Percentiles rank a stretch among this genome's conserved stretches.
Conservation (phyloP, 2,888 invertebrate genomes). For the Cantharis lateralis region DNA sequence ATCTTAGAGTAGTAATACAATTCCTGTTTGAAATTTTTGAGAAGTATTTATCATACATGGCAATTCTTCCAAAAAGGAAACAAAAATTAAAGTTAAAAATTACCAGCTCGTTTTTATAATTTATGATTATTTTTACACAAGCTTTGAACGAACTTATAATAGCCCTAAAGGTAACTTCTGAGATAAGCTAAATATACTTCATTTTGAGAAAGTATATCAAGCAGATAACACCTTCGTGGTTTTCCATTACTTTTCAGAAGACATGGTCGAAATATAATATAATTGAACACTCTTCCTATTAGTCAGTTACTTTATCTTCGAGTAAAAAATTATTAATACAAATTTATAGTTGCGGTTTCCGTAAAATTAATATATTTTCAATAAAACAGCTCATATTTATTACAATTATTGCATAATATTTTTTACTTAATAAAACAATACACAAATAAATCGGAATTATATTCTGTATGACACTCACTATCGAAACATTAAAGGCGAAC, state of each 20-base stretch:
- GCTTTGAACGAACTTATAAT: too few species aligned
- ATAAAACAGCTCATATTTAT: neutral
- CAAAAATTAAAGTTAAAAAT: neutral
- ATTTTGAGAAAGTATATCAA: too few species aligned
- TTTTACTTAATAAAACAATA: neutral
- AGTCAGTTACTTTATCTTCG: too few species aligned
- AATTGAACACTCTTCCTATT: too few species aligned
- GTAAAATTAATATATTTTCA: neutral
- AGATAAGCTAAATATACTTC: too few species aligned
- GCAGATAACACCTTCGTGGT: too few species aligned
- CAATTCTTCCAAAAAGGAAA: neutral
- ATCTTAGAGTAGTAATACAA: neutral
- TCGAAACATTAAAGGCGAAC: neutral
- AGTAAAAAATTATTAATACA: too few species aligned
- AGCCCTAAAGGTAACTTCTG: too few species aligned
- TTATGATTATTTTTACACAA: neutral
- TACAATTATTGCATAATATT: neutral
- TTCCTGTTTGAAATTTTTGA: neutral
- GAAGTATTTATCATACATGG: neutral
- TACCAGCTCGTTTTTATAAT: neutral
- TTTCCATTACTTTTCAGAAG: too few species aligned
- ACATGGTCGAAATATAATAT: too few species aligned
- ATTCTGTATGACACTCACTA: neutral
- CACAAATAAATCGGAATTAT: neutral
- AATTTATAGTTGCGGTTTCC: too few species aligned